A percentile compares a stretch with the other conserved stretches of the same genome.
Conservation (phyloP, 64 coral and sea anemone species). For the Pocillopora verrucosa region DNA sequence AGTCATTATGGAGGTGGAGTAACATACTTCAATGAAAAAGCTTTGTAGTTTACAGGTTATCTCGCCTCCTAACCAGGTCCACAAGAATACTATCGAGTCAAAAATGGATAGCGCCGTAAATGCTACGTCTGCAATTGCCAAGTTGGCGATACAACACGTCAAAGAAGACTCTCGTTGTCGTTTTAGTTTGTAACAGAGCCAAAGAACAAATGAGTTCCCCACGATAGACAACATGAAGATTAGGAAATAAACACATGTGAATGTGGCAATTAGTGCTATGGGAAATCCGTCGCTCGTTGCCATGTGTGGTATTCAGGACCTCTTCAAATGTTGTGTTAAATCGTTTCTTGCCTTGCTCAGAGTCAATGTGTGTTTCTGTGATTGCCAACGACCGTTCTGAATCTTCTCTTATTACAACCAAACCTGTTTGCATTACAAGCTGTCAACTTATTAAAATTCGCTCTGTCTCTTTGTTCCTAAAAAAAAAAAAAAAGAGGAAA, state of each 20-base stretch:
- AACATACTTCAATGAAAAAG: conserved; percentile 36
- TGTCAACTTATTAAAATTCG: no score
- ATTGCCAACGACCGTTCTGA: no score
- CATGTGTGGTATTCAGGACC: not conserved
- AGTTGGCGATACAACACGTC: conserved; percentile 49
- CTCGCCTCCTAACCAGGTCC: conserved; percentile 28
- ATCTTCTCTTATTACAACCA: no score
- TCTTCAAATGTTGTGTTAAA: no score
- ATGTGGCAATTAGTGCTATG: not conserved
- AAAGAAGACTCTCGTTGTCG: not conserved
- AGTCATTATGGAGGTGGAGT: conserved; percentile 46
- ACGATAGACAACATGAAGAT: not conserved
- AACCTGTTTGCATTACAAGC: no score
- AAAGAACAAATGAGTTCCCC: conserved; percentile 39
- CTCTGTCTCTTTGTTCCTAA: no score
- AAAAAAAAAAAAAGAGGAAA: no score
- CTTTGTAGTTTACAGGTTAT: conserved; percentile 40
- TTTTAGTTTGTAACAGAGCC: conserved; percentile 13
- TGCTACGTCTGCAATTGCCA: conserved; percentile 29
- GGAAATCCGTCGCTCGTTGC: conserved; percentile 1
- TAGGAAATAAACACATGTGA: not conserved
- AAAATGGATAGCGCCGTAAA: conserved; percentile 36
- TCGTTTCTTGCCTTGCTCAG: no score
- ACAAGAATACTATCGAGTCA: conserved; percentile 8
- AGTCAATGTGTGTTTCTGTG: no score